phyloP scores from a whole-genome alignment of 2,888 invertebrate species.

The Fragum fragum region DNA sequence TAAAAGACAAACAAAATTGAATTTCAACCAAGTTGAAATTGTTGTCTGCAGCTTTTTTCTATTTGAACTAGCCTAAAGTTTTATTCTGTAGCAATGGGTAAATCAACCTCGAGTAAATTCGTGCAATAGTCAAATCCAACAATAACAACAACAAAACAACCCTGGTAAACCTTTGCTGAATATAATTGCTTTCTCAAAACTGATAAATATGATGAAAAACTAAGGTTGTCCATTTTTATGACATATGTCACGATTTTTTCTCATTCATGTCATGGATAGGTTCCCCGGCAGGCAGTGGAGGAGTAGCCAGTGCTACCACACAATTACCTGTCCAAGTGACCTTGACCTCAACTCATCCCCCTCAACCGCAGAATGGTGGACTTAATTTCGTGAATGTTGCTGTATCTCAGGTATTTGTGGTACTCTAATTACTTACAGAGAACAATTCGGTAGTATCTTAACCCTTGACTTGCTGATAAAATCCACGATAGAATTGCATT shows the following conservation, averaged over 20 bases:
- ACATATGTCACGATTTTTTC: background rate
- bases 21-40: too few species aligned
- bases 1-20: too few species aligned
- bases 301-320: background rate
- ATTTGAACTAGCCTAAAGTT: too few species aligned
- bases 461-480: too few species aligned
- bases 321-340: background rate
- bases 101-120: too few species aligned
- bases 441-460: too few species aligned
- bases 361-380: background rate
- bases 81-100: too few species aligned
- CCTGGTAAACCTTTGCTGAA: background rate
- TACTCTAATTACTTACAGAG: too few species aligned
- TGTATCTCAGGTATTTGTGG: constrained; percentile 13
- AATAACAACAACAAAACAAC: too few species aligned
- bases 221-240: background rate
- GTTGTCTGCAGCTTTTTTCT: too few species aligned
- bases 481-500: too few species aligned
- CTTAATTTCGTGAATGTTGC: background rate
- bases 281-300: background rate
- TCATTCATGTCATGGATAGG: background rate
- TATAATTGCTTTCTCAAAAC: background rate
- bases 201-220: background rate
- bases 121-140: too few species aligned
- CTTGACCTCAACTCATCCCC: constrained; percentile 8